phyloP scores from a whole-genome alignment of 2,113 vertebrate genomes.

The Pterophyllum scalare region DNA sequence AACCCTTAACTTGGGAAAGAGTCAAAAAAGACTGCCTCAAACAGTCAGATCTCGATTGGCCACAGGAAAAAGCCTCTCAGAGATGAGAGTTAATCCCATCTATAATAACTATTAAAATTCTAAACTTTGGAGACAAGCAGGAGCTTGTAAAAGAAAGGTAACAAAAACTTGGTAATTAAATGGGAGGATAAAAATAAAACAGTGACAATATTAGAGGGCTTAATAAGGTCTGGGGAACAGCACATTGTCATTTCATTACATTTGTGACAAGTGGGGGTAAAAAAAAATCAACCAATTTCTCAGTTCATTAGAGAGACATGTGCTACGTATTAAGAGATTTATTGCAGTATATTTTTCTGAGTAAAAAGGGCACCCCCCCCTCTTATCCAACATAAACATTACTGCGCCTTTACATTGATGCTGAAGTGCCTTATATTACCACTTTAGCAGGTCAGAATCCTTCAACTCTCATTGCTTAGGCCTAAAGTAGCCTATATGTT shows the following conservation, averaged over 20 bases:
- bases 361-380: slow-evolving; percentile 15
- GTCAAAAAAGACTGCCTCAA: slow-evolving; percentile 33
- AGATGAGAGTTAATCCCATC: slow-evolving; percentile 44
- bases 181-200: slow-evolving; percentile 34
- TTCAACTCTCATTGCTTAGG: slow-evolving; percentile 36
- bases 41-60: slow-evolving; percentile 35
- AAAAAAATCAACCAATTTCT: slow-evolving; percentile 24
- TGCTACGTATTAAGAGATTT: not conserved
- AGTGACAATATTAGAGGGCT: not conserved
- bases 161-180: slow-evolving; percentile 52
- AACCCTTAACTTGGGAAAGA: slow-evolving; percentile 54
- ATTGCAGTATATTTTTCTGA: slow-evolving; percentile 26
- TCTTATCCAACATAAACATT: slow-evolving; percentile 36
- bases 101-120: slow-evolving; percentile 59
- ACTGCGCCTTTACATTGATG: slow-evolving; percentile 48
- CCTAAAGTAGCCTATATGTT: not conserved
- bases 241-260: slow-evolving; percentile 5
- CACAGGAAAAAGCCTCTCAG: slow-evolving; percentile 22
- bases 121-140: slow-evolving; percentile 38
- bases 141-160: not conserved
- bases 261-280: not conserved
- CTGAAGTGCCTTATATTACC: slow-evolving; percentile 31
- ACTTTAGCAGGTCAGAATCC: slow-evolving; percentile 40
- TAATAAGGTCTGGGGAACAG: not conserved
- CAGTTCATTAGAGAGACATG: slow-evolving; percentile 33